phyloP scores from a whole-genome alignment of 2,797 vertebrate species.

The Sebastes dallii region DNA sequence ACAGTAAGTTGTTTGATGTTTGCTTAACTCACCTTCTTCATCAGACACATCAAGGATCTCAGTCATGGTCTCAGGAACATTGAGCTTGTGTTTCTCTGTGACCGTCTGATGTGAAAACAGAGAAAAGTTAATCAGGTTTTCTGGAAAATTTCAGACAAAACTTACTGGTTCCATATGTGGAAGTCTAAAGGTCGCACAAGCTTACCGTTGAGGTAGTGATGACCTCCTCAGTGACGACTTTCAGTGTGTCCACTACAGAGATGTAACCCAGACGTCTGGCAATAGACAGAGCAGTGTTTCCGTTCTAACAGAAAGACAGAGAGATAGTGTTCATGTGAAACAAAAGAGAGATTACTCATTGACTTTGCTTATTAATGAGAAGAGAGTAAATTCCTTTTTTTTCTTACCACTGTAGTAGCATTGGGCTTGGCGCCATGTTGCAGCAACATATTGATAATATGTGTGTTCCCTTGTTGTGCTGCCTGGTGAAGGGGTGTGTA shows the following conservation, averaged over 20 bases:
- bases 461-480: constrained; percentile 92
- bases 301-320: constrained; percentile 85
- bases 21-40: constrained; percentile 91
- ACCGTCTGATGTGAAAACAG: constrained; percentile 82
- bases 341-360: neutral
- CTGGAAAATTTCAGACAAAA: neutral
- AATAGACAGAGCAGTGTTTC: constrained; percentile 97
- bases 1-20: neutral
- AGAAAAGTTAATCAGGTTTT: neutral
- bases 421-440: constrained; percentile 94
- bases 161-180: neutral
- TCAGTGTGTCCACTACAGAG: constrained; percentile 97
- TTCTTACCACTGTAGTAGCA: constrained; percentile 91
- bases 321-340: neutral
- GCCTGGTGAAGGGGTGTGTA: constrained; percentile 96
- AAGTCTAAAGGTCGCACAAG: constrained; percentile 7
- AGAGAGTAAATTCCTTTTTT: constrained; percentile 13
- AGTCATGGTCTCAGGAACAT: constrained; percentile 98
- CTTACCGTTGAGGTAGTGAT: constrained; percentile 94
- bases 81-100: constrained; percentile 98
- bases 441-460: constrained; percentile 85
- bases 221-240: constrained; percentile 95
- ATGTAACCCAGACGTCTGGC: constrained; percentile 97
- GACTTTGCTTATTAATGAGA: neutral
- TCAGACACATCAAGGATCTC: constrained; percentile 98